Evolutionary conservation across 2,888 invertebrate genomes (phyloP).

Genomic region (Drosophila kambysellisi): DNA sequence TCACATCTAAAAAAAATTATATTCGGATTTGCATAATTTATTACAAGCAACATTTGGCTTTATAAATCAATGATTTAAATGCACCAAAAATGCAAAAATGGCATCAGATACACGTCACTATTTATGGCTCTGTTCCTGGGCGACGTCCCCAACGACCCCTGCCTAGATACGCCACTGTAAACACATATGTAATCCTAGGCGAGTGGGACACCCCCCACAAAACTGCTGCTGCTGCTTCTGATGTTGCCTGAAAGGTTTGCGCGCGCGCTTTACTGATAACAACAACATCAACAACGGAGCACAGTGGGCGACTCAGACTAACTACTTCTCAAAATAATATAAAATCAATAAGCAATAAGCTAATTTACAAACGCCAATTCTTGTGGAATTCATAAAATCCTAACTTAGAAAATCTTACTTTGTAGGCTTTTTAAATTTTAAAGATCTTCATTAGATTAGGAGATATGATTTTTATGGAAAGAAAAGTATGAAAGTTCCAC

Average conservation of each 20-base stretch:
- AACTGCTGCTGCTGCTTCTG: conserved; percentile 19
- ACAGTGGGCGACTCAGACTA: neutral
- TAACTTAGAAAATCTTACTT: neutral
- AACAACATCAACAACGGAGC: conserved; percentile 51
- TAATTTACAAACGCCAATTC: neutral
- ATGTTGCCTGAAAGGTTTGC: conserved; percentile 37
- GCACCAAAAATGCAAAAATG: neutral
- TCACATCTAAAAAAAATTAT: neutral
- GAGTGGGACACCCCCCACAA: conserved; percentile 25
- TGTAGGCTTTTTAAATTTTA: neutral
- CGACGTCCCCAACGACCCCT: neutral
- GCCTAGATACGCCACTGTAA: conserved; percentile 3
- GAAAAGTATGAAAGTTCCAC: neutral
- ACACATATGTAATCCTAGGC: conserved; percentile 7
- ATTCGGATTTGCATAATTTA: neutral
- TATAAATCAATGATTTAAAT: neutral
- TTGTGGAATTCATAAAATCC: neutral
- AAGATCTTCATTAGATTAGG: neutral
- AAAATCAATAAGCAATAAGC: neutral
- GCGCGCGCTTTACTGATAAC: conserved; percentile 54
- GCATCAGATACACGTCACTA: neutral
- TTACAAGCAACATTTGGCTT: neutral
- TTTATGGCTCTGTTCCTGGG: neutral
- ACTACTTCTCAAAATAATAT: neutral
- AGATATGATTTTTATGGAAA: neutral